phyloP scores from a whole-genome alignment of 2,797 vertebrate species.

The Eleutherodactylus coqui region DNA sequence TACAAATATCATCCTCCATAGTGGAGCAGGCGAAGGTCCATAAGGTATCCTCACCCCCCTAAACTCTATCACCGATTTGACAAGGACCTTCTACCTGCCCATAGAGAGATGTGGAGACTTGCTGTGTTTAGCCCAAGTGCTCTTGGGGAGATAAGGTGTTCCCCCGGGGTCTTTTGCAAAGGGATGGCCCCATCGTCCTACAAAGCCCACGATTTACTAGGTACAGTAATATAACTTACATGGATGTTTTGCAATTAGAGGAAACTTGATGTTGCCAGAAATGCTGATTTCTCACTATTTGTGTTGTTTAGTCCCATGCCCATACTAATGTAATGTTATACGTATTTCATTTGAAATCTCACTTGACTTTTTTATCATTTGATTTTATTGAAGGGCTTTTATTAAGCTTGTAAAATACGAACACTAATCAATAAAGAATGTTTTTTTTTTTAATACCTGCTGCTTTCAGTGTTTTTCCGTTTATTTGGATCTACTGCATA shows the following conservation, averaged over 20 bases:
- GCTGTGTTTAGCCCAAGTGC: not conserved
- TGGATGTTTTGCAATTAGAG: constrained; percentile 27
- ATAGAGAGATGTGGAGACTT: not conserved
- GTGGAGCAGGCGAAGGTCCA: not conserved
- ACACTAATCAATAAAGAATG: constrained; percentile 60
- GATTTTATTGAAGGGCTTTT: constrained; percentile 57
- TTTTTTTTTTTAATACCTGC: constrained; percentile 56
- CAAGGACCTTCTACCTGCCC: not conserved
- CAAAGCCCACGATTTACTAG: not conserved
- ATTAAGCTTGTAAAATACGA: constrained; percentile 57
- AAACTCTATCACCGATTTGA: not conserved
- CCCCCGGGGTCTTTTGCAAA: not conserved
- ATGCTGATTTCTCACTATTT: constrained; percentile 2
- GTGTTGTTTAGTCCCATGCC: constrained; percentile 19
- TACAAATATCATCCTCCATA: not conserved
- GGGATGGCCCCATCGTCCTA: not conserved
- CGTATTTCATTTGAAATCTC: constrained; percentile 27
- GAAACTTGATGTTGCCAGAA: not conserved
- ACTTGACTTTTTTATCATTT: constrained; percentile 48
- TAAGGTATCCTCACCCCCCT: not conserved
- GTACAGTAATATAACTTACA: not conserved
- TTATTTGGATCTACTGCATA: not conserved
- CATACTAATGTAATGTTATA: constrained; percentile 28
- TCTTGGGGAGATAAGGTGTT: not conserved
- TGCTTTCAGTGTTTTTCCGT: not conserved